Percentiles rank a stretch among this genome's conserved stretches.
These are phyloP conservation scores for Patella pellucida DNA, from an alignment of 2,888 invertebrate species.

Conservation along the genomic window DNA sequence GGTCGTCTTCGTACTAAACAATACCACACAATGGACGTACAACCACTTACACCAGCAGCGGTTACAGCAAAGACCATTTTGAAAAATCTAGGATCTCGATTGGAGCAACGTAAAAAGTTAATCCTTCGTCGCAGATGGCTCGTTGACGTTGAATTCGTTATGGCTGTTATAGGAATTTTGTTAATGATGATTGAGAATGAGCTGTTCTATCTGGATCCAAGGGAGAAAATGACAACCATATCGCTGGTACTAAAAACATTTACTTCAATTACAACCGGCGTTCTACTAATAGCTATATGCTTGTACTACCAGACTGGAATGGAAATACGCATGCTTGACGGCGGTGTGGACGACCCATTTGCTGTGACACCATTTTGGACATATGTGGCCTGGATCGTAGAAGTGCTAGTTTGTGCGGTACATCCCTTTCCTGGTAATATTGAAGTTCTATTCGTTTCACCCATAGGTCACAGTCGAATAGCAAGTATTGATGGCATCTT, in stretches of 20 bases:
- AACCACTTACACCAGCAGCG: neutral
- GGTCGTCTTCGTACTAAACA: neutral
- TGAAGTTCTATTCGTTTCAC: constrained; percentile 41
- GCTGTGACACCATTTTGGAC: constrained; percentile 48
- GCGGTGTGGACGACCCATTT: constrained; percentile 51
- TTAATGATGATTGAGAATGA: constrained; percentile 62
- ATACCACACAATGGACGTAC: constrained; percentile 16
- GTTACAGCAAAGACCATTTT: constrained; percentile 4
- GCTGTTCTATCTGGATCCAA: constrained; percentile 42
- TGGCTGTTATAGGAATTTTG: constrained; percentile 51
- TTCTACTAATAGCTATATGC: constrained; percentile 50
- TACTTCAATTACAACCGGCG: constrained; percentile 49
- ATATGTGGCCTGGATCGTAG: constrained; percentile 42
- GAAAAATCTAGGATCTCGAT: constrained; percentile 42
- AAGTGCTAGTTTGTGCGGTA: constrained; percentile 51
- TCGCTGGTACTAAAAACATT: constrained; percentile 47
- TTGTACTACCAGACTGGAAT: constrained; percentile 45
- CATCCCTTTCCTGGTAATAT: constrained; percentile 61
- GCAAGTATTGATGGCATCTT: constrained; percentile 56
- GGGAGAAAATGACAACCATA: constrained; percentile 36
- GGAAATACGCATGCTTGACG: constrained; percentile 49
- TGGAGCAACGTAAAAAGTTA: constrained; percentile 42
- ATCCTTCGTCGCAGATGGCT: constrained; percentile 44
- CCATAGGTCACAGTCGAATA: constrained; percentile 32
- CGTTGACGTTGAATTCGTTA: constrained; percentile 48